Base-by-base conservation (phyloP, 2,888 invertebrate species). In the Nomada ruficornis region DNA sequence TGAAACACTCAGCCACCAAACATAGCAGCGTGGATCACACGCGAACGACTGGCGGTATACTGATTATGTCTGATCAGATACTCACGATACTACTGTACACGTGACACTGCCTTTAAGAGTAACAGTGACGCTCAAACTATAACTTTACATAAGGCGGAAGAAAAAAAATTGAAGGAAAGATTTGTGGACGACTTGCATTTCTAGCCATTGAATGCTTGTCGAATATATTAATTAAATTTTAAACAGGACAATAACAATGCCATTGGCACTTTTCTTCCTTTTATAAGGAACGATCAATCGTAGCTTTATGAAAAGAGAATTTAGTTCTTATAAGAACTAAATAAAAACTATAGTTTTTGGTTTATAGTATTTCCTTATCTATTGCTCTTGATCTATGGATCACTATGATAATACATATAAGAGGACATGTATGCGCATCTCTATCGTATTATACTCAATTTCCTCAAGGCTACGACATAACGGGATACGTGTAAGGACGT, bases 51-150 rank as follows among this genome's bases (percentile, higher is more conserved):
- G 78, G 69, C 70, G 55, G 36, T 54, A 59, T 50, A 67, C 77
- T 64, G 82, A 83, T 74, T 60, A 63, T 71, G 57, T 29, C 47
- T 54, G 67, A 64, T 72, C 83, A 67, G n/a, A 69, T 71, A 80
- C 52, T 47, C 29, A 44, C 29, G 23, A 62, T 65, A 52, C 47
- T 65, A 76, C 57, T 65, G 23, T 13, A 77, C 64, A 78, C 78
- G 78, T 81, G 78, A 80, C 74, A 26, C 36, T 54, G 26, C 9
- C 72, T 73, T 62, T 36, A 47, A 47, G n/a, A 7, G 20, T 9
- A 18, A 15, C 60, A 67, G 67, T 72, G 52, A 23, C 50, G 9
- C 63, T 69, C 55, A 63, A 62, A 11, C 11, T n/a, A 44, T 29
- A 20, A 36, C 5, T 50, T 50, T 20, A 59, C 20, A 11, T 47